Evolutionary conservation across 1,140 invertebrate genomes (phyloP).

Genomic region (Cherax destructor): DNA sequence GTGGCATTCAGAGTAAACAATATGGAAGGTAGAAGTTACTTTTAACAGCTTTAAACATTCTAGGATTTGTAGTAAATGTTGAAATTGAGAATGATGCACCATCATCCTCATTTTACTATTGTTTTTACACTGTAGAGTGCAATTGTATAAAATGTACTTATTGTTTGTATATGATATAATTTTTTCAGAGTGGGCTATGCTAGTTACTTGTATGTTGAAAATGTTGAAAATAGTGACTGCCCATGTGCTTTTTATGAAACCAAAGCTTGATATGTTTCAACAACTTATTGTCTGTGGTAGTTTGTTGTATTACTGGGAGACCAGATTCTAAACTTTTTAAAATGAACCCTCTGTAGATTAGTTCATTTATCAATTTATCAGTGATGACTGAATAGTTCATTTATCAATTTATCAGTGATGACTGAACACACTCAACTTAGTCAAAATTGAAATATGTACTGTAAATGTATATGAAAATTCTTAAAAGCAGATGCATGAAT

Average conservation of each 20-base stretch:
- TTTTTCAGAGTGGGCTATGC: constrained; percentile 32
- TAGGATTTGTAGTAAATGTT: constrained; percentile 56
- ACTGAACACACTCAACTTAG: background rate
- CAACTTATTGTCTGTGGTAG: constrained; percentile 40
- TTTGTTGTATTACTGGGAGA: constrained; percentile 26
- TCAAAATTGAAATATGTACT: background rate
- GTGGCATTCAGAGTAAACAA: background rate
- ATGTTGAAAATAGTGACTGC: constrained; percentile 18
- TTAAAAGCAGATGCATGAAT: constrained; percentile 34
- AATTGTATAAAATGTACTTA: constrained; percentile 68
- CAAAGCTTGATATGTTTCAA: constrained; percentile 41
- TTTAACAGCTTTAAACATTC: constrained; percentile 44
- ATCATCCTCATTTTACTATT: constrained; percentile 47
- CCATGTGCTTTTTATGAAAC: constrained; percentile 23
- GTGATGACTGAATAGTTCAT: background rate
- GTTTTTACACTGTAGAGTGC: constrained; percentile 63
- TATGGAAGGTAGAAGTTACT: constrained; percentile 10
- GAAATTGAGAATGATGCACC: constrained; percentile 43
- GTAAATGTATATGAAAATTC: constrained; percentile 15
- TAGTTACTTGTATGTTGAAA: constrained; percentile 39
- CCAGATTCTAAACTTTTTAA: background rate
- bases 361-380: background rate
- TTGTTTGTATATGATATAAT: constrained; percentile 36
- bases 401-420: background rate
- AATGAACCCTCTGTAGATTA: background rate